Conservation (phyloP, 1,140 invertebrate species). For the Ips nitidus region DNA sequence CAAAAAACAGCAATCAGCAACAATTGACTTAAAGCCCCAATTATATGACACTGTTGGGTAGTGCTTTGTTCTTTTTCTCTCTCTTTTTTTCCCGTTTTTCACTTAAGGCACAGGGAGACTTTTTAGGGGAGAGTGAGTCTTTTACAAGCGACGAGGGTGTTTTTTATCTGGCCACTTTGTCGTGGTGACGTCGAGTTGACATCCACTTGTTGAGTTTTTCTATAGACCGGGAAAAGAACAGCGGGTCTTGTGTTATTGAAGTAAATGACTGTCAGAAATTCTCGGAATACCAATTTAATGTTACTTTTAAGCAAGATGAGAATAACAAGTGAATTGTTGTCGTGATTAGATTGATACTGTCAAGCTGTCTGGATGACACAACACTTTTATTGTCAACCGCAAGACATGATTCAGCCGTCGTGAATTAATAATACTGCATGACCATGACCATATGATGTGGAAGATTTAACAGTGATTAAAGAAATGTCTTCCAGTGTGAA, state of each 20-base stretch:
- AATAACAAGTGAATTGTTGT: conserved; percentile 32
- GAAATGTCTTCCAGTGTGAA: no score
- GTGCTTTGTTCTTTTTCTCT: conserved; percentile 32
- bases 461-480: no score
- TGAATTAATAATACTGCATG: no score
- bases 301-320: conserved; percentile 15
- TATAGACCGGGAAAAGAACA: conserved; percentile 44
- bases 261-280: conserved; percentile 44
- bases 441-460: no score
- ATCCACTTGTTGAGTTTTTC: conserved; percentile 51
- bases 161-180: conserved; percentile 53
- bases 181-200: conserved; percentile 48
- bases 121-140: conserved; percentile 46
- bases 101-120: conserved; percentile 36
- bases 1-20: neutral
- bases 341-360: conserved; percentile 30
- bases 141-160: conserved; percentile 50
- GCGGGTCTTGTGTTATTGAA: conserved; percentile 40
- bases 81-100: conserved; percentile 37
- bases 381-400: conserved; percentile 32
- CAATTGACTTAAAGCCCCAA: conserved; percentile 27
- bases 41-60: conserved; percentile 36
- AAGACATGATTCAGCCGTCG: conserved; percentile 14
- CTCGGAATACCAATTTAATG: conserved; percentile 27
- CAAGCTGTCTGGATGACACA: conserved; percentile 22